phyloP scores from a whole-genome alignment of 1,140 invertebrate species.

The Heliothis virescens region DNA sequence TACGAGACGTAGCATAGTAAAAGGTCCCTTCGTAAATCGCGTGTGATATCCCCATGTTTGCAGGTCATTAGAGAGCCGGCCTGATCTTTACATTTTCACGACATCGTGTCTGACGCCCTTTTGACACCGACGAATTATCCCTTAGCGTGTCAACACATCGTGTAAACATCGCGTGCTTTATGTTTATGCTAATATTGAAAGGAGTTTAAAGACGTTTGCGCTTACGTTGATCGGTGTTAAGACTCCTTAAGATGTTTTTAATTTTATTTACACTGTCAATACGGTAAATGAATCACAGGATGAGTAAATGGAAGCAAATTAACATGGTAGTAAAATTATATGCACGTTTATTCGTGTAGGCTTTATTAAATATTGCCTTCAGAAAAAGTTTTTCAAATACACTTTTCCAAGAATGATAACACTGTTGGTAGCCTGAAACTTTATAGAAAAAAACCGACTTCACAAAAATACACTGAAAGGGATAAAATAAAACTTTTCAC shows the following conservation, averaged over 20 bases:
- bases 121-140: constrained; percentile 50
- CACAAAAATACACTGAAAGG: too few species aligned
- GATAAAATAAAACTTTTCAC: too few species aligned
- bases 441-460: too few species aligned
- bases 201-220: constrained; percentile 17
- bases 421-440: too few species aligned
- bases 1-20: constrained; percentile 47
- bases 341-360: too few species aligned
- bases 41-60: constrained; percentile 65
- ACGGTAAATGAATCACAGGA: not conserved
- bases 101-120: constrained; percentile 42
- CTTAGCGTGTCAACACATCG: constrained; percentile 42
- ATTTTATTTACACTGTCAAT: constrained; percentile 5
- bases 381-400: too few species aligned
- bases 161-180: constrained; percentile 35
- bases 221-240: constrained; percentile 8
- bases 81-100: constrained; percentile 59
- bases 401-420: too few species aligned
- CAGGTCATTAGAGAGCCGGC: constrained; percentile 61
- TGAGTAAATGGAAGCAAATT: not conserved
- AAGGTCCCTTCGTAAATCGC: constrained; percentile 51
- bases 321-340: too few species aligned
- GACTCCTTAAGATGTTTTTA: not conserved
- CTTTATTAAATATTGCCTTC: too few species aligned
- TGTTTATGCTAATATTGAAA: constrained; percentile 25